These are phyloP conservation scores for Chlorops oryzae DNA, from an alignment of 1,140 invertebrate species.

Conservation along the genomic window DNA sequence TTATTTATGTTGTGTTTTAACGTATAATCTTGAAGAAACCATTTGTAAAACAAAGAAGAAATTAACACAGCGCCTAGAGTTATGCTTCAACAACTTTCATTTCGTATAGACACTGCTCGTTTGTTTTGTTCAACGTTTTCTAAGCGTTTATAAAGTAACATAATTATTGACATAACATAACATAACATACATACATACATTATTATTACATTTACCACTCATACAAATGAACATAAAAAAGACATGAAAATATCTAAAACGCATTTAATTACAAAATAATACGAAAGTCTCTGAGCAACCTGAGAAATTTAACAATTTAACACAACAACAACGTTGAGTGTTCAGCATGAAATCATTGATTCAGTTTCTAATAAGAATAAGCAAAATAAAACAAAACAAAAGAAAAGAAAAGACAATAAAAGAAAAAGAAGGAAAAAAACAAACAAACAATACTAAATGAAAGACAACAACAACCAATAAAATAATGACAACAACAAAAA, in stretches of 20 bases:
- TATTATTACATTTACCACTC: conserved; percentile 10
- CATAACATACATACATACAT: conserved; percentile 4
- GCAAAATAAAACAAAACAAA: conserved; percentile 26
- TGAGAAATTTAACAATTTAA: conserved; percentile 5
- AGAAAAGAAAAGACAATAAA: conserved; percentile 22
- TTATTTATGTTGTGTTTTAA: conserved; percentile 24
- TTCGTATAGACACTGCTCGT: no score
- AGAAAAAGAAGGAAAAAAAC: not conserved
- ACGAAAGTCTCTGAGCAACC: conserved; percentile 17
- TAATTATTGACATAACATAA: conserved; percentile 13
- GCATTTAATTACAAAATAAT: conserved; percentile 9
- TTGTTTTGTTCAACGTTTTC: no score
- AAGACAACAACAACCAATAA: conserved; percentile 21
- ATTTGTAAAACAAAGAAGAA: no score
- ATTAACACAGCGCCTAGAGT: no score
- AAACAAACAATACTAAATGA: conserved; percentile 25
- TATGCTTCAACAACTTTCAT: no score
- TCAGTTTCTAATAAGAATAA: conserved; percentile 13
- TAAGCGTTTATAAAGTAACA: no score
- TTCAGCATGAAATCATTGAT: conserved; percentile 41
- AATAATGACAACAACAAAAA: conserved; percentile 23
- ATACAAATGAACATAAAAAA: conserved; percentile 20
- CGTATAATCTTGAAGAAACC: conserved; percentile 15
- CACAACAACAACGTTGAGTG: conserved; percentile 34
- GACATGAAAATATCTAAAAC: conserved; percentile 11